Percentiles rank a stretch among this genome's conserved stretches.
Evolutionary conservation across 2,888 invertebrate species (phyloP).

Genomic region (Ectemnius lituratus): DNA sequence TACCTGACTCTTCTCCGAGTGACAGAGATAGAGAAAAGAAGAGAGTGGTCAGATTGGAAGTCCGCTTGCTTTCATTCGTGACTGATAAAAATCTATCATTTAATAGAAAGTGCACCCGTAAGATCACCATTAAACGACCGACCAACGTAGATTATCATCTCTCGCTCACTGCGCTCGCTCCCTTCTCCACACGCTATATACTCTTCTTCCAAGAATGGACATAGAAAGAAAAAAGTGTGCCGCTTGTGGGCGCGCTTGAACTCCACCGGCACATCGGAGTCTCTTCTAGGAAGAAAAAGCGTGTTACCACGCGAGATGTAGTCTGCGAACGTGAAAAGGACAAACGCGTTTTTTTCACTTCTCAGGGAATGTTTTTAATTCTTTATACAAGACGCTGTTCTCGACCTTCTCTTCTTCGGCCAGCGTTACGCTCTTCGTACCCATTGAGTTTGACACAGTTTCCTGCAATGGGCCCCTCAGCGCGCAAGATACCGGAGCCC

Average conservation of each 20-base stretch:
- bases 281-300: neutral
- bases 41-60: slow-evolving; percentile 41
- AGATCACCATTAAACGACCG: slow-evolving; percentile 20
- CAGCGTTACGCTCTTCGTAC: neutral
- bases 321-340: neutral
- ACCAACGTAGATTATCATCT: slow-evolving; percentile 13
- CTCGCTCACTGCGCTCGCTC: neutral
- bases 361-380: neutral
- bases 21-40: too few species aligned
- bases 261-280: neutral
- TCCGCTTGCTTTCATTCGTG: slow-evolving; percentile 14
- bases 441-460: slow-evolving; percentile 4
- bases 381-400: neutral
- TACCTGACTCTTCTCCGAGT: slow-evolving; percentile 61
- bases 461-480: neutral
- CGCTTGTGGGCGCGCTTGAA: neutral
- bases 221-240: neutral
- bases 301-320: neutral
- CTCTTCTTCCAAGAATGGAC: neutral
- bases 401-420: neutral
- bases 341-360: neutral
- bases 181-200: neutral
- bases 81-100: slow-evolving; percentile 47
- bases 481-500: neutral
- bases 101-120: slow-evolving; percentile 27